Percentiles rank a stretch among this genome's conserved stretches.
phyloP scores from a whole-genome alignment of 64 coral and sea anemone genomes.

The Montipora sp. region DNA sequence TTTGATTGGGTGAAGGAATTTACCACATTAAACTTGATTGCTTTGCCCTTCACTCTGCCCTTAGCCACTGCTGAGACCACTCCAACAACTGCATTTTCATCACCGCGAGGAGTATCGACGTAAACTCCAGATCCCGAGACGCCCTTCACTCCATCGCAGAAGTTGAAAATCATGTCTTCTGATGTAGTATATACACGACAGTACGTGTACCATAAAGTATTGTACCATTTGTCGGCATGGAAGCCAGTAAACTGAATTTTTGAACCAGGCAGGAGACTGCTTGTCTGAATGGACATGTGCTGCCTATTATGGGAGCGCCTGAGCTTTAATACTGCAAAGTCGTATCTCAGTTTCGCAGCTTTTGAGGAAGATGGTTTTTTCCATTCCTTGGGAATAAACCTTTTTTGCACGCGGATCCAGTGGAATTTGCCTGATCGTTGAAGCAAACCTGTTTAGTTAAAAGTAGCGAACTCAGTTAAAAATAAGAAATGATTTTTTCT shows the following conservation, averaged over 20 bases:
- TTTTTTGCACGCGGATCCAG: constrained; percentile 63
- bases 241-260: constrained; percentile 73
- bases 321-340: constrained; percentile 67
- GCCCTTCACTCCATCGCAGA: constrained; percentile 67
- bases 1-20: constrained; percentile 48
- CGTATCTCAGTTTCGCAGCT: constrained; percentile 30
- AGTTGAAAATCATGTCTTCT: constrained; percentile 50
- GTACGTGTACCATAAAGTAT: constrained; percentile 51
- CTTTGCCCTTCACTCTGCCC: constrained; percentile 46
- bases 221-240: constrained; percentile 64
- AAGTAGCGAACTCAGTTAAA: background rate
- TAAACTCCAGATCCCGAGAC: constrained; percentile 74
- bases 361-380: background rate
- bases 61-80: constrained; percentile 62
- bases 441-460: constrained; percentile 57
- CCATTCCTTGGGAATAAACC: constrained; percentile 55
- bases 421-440: constrained; percentile 54
- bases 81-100: constrained; percentile 56
- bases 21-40: constrained; percentile 42
- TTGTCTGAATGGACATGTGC: constrained; percentile 50
- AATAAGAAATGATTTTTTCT: background rate
- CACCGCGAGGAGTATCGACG: constrained; percentile 23
- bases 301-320: constrained; percentile 42
- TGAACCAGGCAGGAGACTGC: constrained; percentile 42
- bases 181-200: constrained; percentile 42